phyloP scores from a whole-genome alignment of 2,888 invertebrate species.

The Cybosia mesomella region DNA sequence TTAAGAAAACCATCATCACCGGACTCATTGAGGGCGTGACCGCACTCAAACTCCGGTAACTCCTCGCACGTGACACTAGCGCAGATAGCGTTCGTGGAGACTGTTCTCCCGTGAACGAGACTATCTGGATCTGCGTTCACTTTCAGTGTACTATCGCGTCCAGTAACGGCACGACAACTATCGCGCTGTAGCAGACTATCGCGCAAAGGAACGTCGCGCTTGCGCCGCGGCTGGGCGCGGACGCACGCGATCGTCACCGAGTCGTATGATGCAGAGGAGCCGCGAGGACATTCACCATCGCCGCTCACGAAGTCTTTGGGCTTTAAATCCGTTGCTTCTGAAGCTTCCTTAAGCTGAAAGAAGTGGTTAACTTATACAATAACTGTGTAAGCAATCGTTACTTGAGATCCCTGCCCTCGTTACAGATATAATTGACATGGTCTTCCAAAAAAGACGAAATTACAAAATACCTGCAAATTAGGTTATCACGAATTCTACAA shows the following conservation, averaged over 20 bases:
- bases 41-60: constrained; percentile 7
- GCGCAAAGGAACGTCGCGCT: constrained; percentile 40
- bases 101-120: neutral
- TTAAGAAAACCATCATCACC: constrained; percentile 6
- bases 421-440: neutral
- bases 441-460: neutral
- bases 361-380: neutral
- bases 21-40: constrained; percentile 4
- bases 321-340: constrained; percentile 43
- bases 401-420: neutral
- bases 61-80: constrained; percentile 7
- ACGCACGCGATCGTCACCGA: constrained; percentile 61
- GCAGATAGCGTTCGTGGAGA: neutral
- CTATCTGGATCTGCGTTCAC: neutral
- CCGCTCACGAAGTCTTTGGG: constrained; percentile 50
- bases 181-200: constrained; percentile 10
- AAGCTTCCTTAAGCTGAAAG: constrained; percentile 56
- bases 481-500: neutral
- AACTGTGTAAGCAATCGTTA: neutral
- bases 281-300: constrained; percentile 42
- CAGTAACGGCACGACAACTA: neutral
- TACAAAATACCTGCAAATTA: too few species aligned
- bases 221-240: constrained; percentile 61
- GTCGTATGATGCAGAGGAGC: constrained; percentile 49
- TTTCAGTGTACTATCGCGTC: neutral